A percentile compares a stretch with the other conserved stretches of the same genome.
Conservation (phyloP, 2,888 invertebrate genomes). For the Tiliacea citrago region DNA sequence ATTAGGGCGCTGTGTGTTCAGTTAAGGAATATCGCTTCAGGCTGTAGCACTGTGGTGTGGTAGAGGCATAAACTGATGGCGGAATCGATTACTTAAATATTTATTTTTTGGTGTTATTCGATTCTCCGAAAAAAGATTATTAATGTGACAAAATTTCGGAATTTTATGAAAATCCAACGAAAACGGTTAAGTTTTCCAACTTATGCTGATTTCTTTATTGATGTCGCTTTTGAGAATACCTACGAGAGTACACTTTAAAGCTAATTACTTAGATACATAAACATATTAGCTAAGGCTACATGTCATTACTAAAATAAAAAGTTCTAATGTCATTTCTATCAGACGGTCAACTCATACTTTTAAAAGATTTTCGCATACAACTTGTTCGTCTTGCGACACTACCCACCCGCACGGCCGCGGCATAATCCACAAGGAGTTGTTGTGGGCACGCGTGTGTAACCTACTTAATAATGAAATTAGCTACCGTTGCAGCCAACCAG, state of each 20-base stretch:
- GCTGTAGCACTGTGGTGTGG: constrained; percentile 64
- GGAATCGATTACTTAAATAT: constrained; percentile 6
- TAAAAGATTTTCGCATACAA: constrained; percentile 6
- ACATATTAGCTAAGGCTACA: background rate
- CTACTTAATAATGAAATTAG: constrained; percentile 83
- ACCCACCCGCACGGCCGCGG: constrained; percentile 12
- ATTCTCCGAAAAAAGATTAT: background rate
- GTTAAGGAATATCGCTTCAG: constrained; percentile 74
- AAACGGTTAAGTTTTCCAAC: background rate
- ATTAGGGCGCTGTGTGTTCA: constrained; percentile 76
- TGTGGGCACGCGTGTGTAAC: constrained; percentile 74
- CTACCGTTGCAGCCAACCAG: constrained; percentile 42
- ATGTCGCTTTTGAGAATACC: no score
- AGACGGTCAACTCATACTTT: no score
- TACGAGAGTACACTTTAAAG: no score
- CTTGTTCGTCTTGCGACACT: constrained; percentile 31
- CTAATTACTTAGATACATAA: background rate
- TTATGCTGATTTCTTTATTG: background rate
- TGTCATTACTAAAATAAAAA: background rate
- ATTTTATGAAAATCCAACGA: background rate
- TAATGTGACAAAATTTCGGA: background rate
- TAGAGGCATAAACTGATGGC: constrained; percentile 43
- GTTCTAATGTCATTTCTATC: no score
- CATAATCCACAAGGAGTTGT: constrained; percentile 78
- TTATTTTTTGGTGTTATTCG: background rate